Conservation (phyloP, 2,113 vertebrate genomes). For the Morone saxatilis region DNA sequence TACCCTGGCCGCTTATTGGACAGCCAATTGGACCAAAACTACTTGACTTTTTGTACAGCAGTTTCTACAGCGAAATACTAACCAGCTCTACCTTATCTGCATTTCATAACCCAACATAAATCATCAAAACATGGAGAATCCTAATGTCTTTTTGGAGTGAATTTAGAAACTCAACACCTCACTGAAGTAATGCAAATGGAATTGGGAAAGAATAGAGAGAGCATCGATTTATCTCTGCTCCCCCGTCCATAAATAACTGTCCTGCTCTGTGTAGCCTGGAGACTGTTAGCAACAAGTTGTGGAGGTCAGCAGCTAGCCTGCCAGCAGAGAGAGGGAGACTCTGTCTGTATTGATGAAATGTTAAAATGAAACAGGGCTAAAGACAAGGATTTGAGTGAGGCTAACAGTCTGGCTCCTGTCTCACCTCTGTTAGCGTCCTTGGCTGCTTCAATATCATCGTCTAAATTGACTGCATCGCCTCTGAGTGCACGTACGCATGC, state of each 20-base stretch:
- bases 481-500: not conserved
- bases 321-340: not conserved
- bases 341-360: slow-evolving; percentile 45
- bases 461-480: not conserved
- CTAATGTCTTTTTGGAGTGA: not conserved
- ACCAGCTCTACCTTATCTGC: not conserved
- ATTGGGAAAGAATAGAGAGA: slow-evolving; percentile 23
- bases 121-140: not conserved
- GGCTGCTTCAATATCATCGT: slow-evolving; percentile 9
- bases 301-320: slow-evolving; percentile 45
- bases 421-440: slow-evolving; percentile 29
- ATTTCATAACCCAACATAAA: not conserved
- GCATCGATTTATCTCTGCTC: slow-evolving; percentile 44
- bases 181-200: slow-evolving; percentile 28
- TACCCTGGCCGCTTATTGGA: not conserved
- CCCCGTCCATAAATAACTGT: slow-evolving; percentile 45
- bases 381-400: slow-evolving; percentile 35
- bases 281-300: slow-evolving; percentile 53
- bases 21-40: not conserved
- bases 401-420: slow-evolving; percentile 21
- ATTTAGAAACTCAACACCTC: slow-evolving; percentile 16
- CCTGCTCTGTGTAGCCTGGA: slow-evolving; percentile 27
- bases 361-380: slow-evolving; percentile 35
- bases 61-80: not conserved
- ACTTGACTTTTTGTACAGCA: not conserved